Evolutionary conservation across 1,140 invertebrate species (phyloP).

Genomic region (Psix sp.): DNA sequence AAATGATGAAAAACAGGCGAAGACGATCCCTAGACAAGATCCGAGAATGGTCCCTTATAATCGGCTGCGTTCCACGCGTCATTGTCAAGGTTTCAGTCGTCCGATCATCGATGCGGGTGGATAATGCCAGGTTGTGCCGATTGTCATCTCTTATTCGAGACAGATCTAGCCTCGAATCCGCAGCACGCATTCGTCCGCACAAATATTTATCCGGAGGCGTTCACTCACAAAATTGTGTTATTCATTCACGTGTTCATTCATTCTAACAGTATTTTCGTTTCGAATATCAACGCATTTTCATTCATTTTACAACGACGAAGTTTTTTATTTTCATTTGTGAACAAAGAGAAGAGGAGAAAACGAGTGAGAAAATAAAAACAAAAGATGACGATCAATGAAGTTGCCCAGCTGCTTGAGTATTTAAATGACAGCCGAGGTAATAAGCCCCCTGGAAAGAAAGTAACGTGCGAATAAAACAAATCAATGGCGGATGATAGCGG

Average conservation of each 20-base stretch:
- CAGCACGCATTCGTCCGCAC: constrained; percentile 26
- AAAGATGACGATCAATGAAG: too few relatives aligned
- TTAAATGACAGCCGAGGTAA: constrained; percentile 34
- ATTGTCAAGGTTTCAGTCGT: constrained; percentile 46
- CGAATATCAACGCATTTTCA: too few relatives aligned
- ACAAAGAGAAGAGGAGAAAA: too few relatives aligned
- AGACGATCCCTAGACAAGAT: constrained; percentile 52
- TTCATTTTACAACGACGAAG: too few relatives aligned
- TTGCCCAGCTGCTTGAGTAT: constrained; percentile 9
- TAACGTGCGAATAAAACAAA: constrained; percentile 69
- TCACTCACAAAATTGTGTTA: constrained; percentile 64
- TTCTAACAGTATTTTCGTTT: too few relatives aligned
- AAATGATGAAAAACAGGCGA: constrained; percentile 48
- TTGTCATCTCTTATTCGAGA: constrained; percentile 64
- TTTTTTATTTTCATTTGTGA: too few relatives aligned
- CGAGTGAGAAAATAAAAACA: too few relatives aligned
- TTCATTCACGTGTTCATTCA: too few relatives aligned
- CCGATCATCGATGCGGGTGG: constrained; percentile 51
- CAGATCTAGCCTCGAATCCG: constrained; percentile 27
- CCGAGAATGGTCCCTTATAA: constrained; percentile 67
- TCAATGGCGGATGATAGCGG: constrained; percentile 71
- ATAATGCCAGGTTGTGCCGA: constrained; percentile 60
- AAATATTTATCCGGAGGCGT: constrained; percentile 65
- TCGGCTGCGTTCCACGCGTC: constrained; percentile 64
- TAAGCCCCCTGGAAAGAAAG: constrained; percentile 48